phyloP scores from a whole-genome alignment of 35 echinoderm and acorn worm genomes.

The Eucidaris tribuloides region DNA sequence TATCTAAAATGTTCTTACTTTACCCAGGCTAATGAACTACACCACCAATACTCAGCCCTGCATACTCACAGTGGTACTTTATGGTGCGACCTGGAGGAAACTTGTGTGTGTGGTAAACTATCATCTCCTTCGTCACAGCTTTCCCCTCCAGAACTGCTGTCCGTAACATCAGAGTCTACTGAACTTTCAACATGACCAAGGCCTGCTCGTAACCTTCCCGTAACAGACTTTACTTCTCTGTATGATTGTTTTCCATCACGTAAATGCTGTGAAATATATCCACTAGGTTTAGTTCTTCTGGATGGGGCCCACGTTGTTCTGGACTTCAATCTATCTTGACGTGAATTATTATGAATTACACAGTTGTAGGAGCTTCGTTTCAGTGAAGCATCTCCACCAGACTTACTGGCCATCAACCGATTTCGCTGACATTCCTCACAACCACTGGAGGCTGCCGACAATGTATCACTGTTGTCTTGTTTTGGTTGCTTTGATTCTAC shows the following conservation, averaged over 20 bases:
- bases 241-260: conserved; percentile 17
- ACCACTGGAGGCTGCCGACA: not conserved
- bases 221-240: conserved; percentile 21
- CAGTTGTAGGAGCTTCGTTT: too few species aligned
- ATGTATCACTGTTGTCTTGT: not conserved
- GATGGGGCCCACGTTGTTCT: too few species aligned
- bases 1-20: too few species aligned
- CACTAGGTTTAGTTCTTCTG: conserved; percentile 18
- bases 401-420: not conserved
- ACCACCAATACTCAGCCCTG: too few species aligned
- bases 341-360: too few species aligned
- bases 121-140: conserved; percentile 74
- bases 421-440: conserved; percentile 15
- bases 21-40: too few species aligned
- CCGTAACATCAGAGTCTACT: conserved; percentile 89
- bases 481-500: conserved; percentile 25
- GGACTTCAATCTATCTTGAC: too few species aligned
- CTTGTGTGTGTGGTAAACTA: conserved; percentile 33
- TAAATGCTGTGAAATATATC: conserved; percentile 11
- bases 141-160: conserved; percentile 90
- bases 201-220: conserved; percentile 39
- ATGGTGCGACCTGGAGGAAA: conserved; percentile 27
- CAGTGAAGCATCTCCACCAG: too few species aligned
- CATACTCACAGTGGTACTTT: conserved; percentile 93
- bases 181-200: conserved; percentile 65